Evolutionary conservation across 1,140 invertebrate genomes (phyloP), one percentile per base, ranked within the genome.

Genomic region (Bombus breviceps): DNA sequence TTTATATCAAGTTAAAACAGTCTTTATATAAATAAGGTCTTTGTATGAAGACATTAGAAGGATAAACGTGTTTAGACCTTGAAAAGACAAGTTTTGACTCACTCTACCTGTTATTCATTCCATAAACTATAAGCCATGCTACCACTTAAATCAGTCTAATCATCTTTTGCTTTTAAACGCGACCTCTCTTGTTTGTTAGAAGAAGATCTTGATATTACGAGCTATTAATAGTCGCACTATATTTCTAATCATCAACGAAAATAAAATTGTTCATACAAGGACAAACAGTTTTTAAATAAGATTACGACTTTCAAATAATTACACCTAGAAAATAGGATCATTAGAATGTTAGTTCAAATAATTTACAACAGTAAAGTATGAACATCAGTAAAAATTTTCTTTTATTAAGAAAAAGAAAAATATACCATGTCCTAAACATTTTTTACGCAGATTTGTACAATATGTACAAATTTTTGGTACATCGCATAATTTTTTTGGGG

Each of bases 381-480:
- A 28, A n/a, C 15, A 34, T 68, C 2, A 10, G 47, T 34, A 34
- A 0, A 62, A 37, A 37, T 37, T 0, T 34, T 43, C 25, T 47
- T 66, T 9, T 69, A 47, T 80, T 69, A 53, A 81, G 71, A 9
- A 69, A 39, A 71, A n/a, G 2, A 4, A 15, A 15, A 25, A 25
- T 22, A 39, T 39, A 13, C 25, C 28, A 34, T 25, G 25, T n/a
- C 4, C 8, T 39, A 5, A 25, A 41, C 6, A 53, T 32, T 53
- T 79, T 10, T 57, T 15, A 32, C 12, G 84, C n/a, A n/a, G n/a
- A n/a, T n/a, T n/a, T 1, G 22, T 66, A 85, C 5, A 10, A 43
- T 86, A 86, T 66, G 41, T 77, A 84, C 37, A 87, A 72, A 62
- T 81, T 85, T 81, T 89, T 80, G 62, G 59, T 18, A 78, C 18